Base-by-base conservation (phyloP, 2,888 invertebrate species). In the Harpalus rufipes region DNA sequence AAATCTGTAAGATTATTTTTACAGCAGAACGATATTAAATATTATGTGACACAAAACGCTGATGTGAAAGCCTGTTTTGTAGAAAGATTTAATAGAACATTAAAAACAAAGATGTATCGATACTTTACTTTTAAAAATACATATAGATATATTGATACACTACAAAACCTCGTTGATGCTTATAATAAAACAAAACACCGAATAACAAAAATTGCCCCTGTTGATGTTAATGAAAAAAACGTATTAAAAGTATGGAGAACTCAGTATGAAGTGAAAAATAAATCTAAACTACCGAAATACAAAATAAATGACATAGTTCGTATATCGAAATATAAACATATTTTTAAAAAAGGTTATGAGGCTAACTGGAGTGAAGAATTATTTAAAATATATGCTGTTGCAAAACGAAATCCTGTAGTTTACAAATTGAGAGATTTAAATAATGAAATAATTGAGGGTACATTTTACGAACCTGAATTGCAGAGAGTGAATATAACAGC, bases 401-500 rank as follows among this genome's bases (percentile, higher is more conserved):
- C 21, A 1, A 61, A 80, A 80, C 21, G 81, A 63, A 61, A 81
- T 41, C 81, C 68, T 18, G 7, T 65, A 44, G 68, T 65, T 32
- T 80, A 81, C 44, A 81, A 58, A 81, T 63, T 81, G 44, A 32
- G 21, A 63, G 61, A 65, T 51, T 81, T 65, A 25, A 65, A 68
- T 44, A 18, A 44, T 16, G 44, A 81, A 65, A 44, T 65, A 39
- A 65, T 68, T 39, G 65, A 65, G 21, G 65, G 68, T n/a, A 68
- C 81, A 7, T 80, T 80, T 59, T 81, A 65, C 41, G 16, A 61
- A 44, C 21, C 12, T 7, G 65, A 81, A 81, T 65, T 81, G 25
- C 81, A 81, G 39, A 44, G 16, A 6, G 81, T 81, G 1, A 16
- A 51, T 7, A 2, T 65, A n/a, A 80, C n/a, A 16, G 10, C 4